These are phyloP conservation scores for Drosophila sturtevanti DNA, from an alignment of 1,140 invertebrate species.

Conservation along the genomic window DNA sequence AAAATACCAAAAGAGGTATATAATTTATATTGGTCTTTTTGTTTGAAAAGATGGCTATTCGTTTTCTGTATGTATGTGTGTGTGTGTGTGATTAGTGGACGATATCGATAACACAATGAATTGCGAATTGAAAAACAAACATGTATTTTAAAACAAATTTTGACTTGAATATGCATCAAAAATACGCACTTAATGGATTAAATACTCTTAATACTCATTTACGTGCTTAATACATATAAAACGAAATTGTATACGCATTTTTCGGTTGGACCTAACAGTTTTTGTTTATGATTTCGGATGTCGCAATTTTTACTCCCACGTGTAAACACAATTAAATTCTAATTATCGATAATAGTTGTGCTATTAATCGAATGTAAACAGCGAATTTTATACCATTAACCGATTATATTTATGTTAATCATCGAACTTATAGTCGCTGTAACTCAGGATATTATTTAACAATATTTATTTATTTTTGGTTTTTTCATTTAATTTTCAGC, in stretches of 20 bases:
- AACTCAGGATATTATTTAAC: conserved; percentile 16
- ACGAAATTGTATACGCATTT: too few relatives aligned
- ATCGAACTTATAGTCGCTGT: conserved; percentile 6
- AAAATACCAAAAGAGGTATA: too few relatives aligned
- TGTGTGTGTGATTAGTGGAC: background rate
- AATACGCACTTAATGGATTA: background rate
- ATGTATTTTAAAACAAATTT: background rate
- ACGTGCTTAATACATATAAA: too few relatives aligned
- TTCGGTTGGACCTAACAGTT: too few relatives aligned
- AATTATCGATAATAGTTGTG: background rate
- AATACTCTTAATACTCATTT: too few relatives aligned
- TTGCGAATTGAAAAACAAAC: background rate
- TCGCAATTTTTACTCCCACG: background rate
- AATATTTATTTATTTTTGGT: conserved; percentile 14
- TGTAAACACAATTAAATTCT: background rate
- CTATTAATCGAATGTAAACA: background rate
- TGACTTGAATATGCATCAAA: background rate
- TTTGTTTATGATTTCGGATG: background rate
- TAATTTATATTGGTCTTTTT: too few relatives aligned
- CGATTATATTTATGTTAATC: conserved; percentile 7
- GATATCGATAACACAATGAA: background rate
- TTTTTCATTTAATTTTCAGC: conserved; percentile 34
- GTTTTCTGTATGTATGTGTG: background rate
- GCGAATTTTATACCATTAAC: background rate
- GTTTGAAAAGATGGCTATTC: too few relatives aligned